phyloP scores from a whole-genome alignment of 2,797 vertebrate species.

The Picus viridis region DNA sequence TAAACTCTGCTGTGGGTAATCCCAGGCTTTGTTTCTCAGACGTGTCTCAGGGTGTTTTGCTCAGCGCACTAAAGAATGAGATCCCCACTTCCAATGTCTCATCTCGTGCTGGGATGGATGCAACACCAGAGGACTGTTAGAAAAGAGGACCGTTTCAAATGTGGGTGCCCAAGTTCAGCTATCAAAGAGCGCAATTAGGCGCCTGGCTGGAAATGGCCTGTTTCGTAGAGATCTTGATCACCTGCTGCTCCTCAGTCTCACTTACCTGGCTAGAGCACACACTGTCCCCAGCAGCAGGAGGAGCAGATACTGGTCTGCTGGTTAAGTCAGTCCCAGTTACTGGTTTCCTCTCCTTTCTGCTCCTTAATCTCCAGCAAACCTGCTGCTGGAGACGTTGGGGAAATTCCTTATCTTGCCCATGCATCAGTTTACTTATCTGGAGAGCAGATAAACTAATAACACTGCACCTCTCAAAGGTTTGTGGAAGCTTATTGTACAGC shows the following conservation, averaged over 20 bases:
- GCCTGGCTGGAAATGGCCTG: neutral
- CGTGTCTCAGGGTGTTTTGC: neutral
- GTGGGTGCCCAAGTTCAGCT: neutral
- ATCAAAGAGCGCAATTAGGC: neutral
- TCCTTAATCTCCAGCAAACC: conserved; percentile 22
- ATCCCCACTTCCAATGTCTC: neutral
- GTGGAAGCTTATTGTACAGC: neutral
- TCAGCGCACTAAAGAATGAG: neutral
- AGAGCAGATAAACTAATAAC: conserved; percentile 36
- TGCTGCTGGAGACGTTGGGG: conserved; percentile 14
- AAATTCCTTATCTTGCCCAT: conserved; percentile 34
- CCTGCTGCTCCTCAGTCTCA: neutral
- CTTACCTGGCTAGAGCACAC: neutral
- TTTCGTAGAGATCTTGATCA: neutral
- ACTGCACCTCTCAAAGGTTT: conserved; percentile 6
- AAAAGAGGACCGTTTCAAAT: neutral
- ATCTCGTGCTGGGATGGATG: neutral
- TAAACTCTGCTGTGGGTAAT: neutral
- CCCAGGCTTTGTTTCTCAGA: conserved; percentile 36
- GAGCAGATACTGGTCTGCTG: neutral
- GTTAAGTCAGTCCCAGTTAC: neutral
- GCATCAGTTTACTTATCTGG: conserved; percentile 31
- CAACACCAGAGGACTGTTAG: neutral
- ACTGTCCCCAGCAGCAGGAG: neutral
- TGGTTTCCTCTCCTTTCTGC: neutral